These are phyloP conservation scores for Desmodus rotundus DNA, from an alignment of 2,113 vertebrate species.

Conservation along the genomic window DNA sequence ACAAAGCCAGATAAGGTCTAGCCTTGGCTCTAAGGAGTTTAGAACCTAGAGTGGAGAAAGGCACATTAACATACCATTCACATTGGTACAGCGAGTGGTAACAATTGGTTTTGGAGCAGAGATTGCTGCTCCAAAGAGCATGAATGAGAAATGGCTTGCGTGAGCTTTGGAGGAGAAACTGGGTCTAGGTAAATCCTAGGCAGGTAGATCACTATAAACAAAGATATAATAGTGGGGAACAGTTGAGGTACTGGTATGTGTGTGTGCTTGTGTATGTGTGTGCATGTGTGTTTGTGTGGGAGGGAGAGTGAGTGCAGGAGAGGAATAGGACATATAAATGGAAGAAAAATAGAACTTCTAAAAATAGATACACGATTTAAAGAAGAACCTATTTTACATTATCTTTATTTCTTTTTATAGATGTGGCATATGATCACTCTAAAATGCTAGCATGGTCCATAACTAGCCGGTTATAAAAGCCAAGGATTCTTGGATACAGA, in stretches of 20 bases:
- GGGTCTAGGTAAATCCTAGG: background rate
- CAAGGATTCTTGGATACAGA: background rate
- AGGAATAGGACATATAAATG: background rate
- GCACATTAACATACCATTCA: background rate
- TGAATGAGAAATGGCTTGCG: background rate
- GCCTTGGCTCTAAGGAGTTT: background rate
- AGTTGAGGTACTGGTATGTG: background rate
- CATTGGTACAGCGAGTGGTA: background rate
- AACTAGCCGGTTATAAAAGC: background rate
- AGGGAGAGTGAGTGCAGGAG: background rate
- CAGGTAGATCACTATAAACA: background rate
- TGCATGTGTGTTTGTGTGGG: too few species aligned
- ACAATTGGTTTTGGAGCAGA: background rate
- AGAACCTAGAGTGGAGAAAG: background rate
- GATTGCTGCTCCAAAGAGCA: background rate
- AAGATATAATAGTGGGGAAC: background rate
- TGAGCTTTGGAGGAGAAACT: background rate
- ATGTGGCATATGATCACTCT: background rate
- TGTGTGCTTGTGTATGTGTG: background rate
- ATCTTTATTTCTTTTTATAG: background rate
- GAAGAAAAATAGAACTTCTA: background rate
- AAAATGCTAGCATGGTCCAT: background rate
- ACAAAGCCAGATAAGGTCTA: background rate
- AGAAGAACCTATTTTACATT: background rate
- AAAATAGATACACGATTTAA: background rate